Evolutionary conservation across 1,140 invertebrate genomes (phyloP), one percentile per base, ranked within the genome.

Genomic region (Tribolium madens): DNA sequence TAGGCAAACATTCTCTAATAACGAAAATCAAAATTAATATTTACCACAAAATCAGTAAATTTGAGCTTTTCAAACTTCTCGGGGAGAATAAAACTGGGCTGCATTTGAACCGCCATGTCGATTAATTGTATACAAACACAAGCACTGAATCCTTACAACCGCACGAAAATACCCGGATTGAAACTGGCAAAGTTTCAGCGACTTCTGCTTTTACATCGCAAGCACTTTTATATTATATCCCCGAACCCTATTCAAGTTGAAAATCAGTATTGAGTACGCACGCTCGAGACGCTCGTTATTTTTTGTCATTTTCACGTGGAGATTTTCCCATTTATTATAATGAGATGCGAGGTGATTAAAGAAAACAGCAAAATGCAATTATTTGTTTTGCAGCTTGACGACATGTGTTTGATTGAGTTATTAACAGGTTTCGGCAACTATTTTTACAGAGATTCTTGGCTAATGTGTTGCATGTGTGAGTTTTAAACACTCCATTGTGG

Each of bases 141-240:
- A 46, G 18, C 46, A 68, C 46, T 26, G 21, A 57, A 69, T 76
- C 36, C 47, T 50, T 52, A 52, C 14, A 52, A 48, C 12, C 14
- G n/a, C 42, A 50, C 69, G 36, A 76, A 57, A 36, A 36, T 72
- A 33, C 48, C 17, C 26, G 26, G 64, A 69, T 48, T 42, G 57
- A 21, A 68, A 47, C 47, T 72, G 70, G 70, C 47, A 76, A 76
- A 42, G 48, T 76, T 71, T 70, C 75, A 76, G 68, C 47, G 64
- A 69, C 50, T 57, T 57, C 57, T 76, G 42, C 68, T 68, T 60
- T 31, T 72, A 69, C 36, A 68, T 52, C 57, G 64, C 73, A 33
- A 50, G 48, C 50, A 75, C 77, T 78, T 76, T 76, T 76, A 78
- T 78, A 72, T 52, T 78, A 76, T 75, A 69, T 70, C 21, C 18